phyloP scores from a whole-genome alignment of 1,140 invertebrate genomes.

The Microplitis mediator region DNA sequence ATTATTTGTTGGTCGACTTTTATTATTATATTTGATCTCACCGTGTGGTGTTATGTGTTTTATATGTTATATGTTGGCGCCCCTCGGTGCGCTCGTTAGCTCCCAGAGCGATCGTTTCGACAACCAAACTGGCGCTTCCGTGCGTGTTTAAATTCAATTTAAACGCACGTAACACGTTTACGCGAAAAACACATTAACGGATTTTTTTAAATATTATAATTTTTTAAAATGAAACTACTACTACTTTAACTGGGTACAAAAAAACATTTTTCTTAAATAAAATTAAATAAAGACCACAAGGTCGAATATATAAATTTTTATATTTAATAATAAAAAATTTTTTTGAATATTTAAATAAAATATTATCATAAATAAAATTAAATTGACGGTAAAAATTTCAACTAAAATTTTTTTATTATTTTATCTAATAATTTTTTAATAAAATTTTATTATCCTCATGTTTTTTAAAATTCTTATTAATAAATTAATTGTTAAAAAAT shows the following conservation, averaged over 20 bases:
- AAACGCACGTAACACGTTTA: conserved; percentile 1
- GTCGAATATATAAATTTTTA: no score
- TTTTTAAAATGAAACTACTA: background rate
- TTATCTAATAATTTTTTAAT: no score
- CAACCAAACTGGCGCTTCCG: conserved; percentile 18
- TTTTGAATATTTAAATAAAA: no score
- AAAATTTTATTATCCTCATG: no score
- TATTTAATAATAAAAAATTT: no score
- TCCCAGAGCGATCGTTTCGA: conserved; percentile 19
- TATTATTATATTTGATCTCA: background rate
- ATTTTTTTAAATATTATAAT: background rate
- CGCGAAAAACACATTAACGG: conserved; percentile 11
- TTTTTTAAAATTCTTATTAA: no score
- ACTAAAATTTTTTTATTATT: no score
- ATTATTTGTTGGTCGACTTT: background rate
- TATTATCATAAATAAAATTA: no score
- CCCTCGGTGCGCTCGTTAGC: conserved; percentile 16
- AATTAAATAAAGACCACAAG: no score
- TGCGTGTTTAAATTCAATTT: conserved; percentile 18
- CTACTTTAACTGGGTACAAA: background rate
- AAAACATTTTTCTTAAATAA: no score
- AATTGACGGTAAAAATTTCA: no score
- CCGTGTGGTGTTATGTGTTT: background rate
- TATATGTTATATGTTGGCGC: background rate
- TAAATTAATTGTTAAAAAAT: no score